Conservation (phyloP, 2,797 vertebrate genomes). For the Gastrophryne carolinensis region DNA sequence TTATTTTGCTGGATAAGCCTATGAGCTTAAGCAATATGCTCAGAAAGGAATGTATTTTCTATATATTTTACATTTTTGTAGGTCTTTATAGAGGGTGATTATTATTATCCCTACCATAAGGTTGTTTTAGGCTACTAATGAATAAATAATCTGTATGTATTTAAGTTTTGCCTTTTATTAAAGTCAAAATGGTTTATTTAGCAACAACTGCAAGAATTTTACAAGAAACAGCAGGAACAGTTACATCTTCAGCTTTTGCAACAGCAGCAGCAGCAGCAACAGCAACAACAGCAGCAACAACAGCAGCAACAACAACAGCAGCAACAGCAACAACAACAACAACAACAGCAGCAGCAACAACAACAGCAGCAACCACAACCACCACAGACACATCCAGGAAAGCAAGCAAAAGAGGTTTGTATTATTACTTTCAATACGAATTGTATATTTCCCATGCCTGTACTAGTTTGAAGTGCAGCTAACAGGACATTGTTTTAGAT, state of each 20-base stretch:
- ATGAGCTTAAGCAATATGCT: background rate
- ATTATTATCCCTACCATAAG: constrained; percentile 47
- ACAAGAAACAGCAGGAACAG: constrained; percentile 99
- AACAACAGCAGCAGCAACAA: constrained; percentile 63
- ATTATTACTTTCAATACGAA: background rate
- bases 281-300: constrained; percentile 62
- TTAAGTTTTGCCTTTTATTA: constrained; percentile 82
- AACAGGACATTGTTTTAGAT: too few species aligned
- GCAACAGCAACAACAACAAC: constrained; percentile 66
- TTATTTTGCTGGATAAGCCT: background rate
- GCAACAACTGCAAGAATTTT: constrained; percentile 99
- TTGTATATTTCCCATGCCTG: too few species aligned
- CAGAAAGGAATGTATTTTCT: background rate
- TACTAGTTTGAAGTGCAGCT: too few species aligned
- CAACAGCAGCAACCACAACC: constrained; percentile 64
- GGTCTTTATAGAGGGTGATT: background rate
- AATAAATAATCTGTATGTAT: constrained; percentile 75
- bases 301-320: constrained; percentile 71
- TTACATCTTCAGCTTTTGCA: constrained; percentile 99
- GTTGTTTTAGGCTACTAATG: constrained; percentile 73
- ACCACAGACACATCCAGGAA: constrained; percentile 67
- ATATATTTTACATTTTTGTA: background rate
- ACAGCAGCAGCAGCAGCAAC: constrained; percentile 86
- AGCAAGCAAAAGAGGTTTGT: constrained; percentile 93
- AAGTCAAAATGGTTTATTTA: constrained; percentile 85